Percentiles rank a stretch among this genome's conserved stretches.
Evolutionary conservation across 2,113 vertebrate genomes (phyloP).

Genomic region (Etheostoma spectabile): DNA sequence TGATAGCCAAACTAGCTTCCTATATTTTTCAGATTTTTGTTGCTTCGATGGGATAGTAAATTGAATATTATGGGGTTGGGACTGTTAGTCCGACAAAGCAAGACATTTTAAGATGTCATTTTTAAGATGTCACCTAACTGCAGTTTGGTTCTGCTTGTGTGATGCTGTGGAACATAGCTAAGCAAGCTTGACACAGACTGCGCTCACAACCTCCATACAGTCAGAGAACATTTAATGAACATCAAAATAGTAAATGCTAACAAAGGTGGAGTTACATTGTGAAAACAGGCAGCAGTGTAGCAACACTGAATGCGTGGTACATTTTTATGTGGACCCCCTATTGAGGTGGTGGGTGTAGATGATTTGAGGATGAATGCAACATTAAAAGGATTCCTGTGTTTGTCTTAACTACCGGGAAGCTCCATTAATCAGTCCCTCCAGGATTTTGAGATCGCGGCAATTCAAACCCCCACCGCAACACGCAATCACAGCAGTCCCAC

Average conservation of each 20-base stretch:
- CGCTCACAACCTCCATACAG: neutral
- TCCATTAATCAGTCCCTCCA: neutral
- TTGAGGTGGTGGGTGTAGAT: neutral
- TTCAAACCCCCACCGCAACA: too few species aligned
- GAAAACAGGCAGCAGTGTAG: neutral
- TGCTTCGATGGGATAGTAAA: neutral
- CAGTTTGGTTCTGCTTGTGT: neutral
- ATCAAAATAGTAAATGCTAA: neutral
- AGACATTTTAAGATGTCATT: neutral
- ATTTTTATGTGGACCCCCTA: neutral
- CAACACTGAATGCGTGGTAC: neutral
- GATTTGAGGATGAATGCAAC: neutral
- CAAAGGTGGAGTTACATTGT: neutral
- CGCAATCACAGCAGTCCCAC: too few species aligned
- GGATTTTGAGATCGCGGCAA: too few species aligned
- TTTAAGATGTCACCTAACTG: too few species aligned
- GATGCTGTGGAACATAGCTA: neutral
- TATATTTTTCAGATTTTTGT: slow-evolving; percentile 2
- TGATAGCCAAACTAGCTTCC: too few species aligned
- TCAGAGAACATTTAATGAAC: neutral
- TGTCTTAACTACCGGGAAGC: neutral
- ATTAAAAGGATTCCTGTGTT: neutral
- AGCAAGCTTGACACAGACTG: neutral
- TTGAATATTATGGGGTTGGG: neutral
- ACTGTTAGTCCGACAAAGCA: neutral